phyloP scores from a whole-genome alignment of 2,113 vertebrate genomes.

The Agapornis roseicollis region DNA sequence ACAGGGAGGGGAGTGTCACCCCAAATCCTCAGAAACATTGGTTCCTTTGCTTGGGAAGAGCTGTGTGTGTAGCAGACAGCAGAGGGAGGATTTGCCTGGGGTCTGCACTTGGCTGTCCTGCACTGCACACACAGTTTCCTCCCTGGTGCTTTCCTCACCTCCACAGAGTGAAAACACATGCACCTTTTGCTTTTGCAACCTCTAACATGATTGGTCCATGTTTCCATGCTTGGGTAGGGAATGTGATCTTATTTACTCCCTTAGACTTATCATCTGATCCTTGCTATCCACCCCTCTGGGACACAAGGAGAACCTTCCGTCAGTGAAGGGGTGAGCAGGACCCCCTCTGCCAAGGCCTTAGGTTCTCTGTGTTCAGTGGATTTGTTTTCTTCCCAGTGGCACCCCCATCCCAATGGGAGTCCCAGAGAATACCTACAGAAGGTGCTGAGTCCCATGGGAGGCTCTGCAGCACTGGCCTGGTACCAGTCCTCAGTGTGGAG shows the following conservation, averaged over 20 bases:
- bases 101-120: background rate
- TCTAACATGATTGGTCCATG: rapidly evolving
- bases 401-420: rapidly evolving
- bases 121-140: background rate
- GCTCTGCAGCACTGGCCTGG: rapidly evolving
- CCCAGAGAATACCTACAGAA: background rate
- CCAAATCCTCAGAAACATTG: rapidly evolving
- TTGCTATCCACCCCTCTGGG: rapidly evolving
- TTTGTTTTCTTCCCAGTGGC: background rate
- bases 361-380: rapidly evolving
- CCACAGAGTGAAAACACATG: rapidly evolving
- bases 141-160: rapidly evolving
- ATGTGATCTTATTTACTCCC: background rate
- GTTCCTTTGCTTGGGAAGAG: rapidly evolving
- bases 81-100: rapidly evolving
- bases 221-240: background rate
- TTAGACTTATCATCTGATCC: background rate
- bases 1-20: background rate
- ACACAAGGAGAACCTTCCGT: rapidly evolving
- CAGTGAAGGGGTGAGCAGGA: background rate
- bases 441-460: background rate
- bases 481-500: background rate
- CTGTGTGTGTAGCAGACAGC: rapidly evolving
- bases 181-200: background rate
- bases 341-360: rapidly evolving